Evolutionary conservation across 2,888 invertebrate species (phyloP), one percentile per base, ranked within the genome.

Genomic region (Allacma fusca): DNA sequence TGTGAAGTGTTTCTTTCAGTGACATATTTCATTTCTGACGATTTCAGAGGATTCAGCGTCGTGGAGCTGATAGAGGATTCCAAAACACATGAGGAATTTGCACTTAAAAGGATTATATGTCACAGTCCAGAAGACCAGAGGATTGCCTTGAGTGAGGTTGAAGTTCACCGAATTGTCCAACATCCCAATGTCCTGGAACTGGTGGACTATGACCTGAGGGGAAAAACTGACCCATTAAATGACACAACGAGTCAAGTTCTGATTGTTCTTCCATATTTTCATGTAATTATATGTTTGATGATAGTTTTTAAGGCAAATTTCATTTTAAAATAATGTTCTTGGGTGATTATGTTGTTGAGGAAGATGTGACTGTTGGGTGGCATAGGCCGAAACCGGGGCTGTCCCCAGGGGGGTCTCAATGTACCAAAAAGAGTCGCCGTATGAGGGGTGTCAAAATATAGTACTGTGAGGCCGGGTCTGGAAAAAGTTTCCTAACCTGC

Each of bases 71-170:
- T 92, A 0, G 92, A 94, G 86, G 92, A 93, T 85, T 85, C 88
- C 0, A 83, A 88, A 43, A 91, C 90, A 4, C 91, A 90, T 83
- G 91, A 90, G 81, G 88, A 89, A 81, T 94, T 90, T 87, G 95
- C 94, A 7, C 87, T 94, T 65, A 95, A 95, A 87, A 89, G 92
- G 84, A 93, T 94, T 78, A 89, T 90, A n/a, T 94, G 94, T 85
- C 94, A 94, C 86, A 91, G 92, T 79, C 88, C 90, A 78, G 92
- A 92, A 81, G 94, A 95, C 86, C 92, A 94, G 85, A 90, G 84
- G 69, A 79, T 85, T 34, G 83, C 83, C 12, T 65, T 91, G 85
- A 89, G 90, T 80, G 95, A 95, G 88, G 91, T 93, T 67, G 91
- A 92, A 83, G 91, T 92, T 85, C 92, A 92, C 86, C 90, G 90